Evolutionary conservation across 2,113 vertebrate species (phyloP).

Genomic region (Delphinus delphis): DNA sequence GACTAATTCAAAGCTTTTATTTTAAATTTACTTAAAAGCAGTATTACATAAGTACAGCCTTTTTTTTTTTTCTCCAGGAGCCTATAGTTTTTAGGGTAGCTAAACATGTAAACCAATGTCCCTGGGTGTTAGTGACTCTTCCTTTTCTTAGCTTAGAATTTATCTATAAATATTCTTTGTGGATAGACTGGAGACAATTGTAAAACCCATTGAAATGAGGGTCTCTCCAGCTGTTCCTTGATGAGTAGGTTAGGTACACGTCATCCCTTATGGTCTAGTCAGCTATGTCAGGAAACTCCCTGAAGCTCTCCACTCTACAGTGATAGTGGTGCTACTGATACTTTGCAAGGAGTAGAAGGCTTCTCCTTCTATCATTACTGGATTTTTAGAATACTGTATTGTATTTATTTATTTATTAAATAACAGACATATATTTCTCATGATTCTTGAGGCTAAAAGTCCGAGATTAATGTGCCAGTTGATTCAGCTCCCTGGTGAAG

Average conservation of each 20-base stretch:
- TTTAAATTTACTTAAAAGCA: neutral
- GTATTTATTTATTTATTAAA: neutral
- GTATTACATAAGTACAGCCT: neutral
- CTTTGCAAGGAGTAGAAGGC: neutral
- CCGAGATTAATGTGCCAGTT: neutral
- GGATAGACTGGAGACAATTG: neutral
- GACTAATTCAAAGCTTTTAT: neutral
- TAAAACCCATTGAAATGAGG: neutral
- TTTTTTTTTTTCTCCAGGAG: neutral
- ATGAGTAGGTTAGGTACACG: neutral
- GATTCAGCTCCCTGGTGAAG: neutral
- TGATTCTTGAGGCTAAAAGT: neutral
- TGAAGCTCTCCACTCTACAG: neutral
- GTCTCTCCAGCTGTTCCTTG: neutral
- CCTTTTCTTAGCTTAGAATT: neutral
- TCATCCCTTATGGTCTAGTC: neutral
- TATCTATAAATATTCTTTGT: neutral
- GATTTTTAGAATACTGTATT: neutral
- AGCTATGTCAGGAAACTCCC: too few species aligned
- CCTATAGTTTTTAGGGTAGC: neutral
- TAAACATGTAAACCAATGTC: neutral
- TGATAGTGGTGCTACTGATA: neutral
- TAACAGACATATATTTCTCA: neutral
- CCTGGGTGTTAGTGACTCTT: neutral
- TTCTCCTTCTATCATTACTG: neutral